Conservation (phyloP, 2,113 vertebrate species). For the Kryptolebias marmoratus region DNA sequence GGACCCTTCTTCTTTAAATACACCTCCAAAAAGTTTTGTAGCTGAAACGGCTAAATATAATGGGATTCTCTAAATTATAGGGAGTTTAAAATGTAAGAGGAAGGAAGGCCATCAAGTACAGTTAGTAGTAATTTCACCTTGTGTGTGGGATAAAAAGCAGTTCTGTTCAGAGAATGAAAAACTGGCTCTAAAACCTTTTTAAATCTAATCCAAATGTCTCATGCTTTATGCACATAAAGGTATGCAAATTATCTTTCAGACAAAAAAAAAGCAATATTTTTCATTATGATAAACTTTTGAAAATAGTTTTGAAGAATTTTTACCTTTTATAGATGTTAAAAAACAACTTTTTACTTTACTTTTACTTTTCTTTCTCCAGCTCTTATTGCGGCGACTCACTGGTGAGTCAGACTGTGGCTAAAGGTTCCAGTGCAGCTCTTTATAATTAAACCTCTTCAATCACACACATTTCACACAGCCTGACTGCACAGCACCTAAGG, state of each 20-base stretch:
- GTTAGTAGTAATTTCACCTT: too few species aligned
- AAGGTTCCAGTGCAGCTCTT: slow-evolving; percentile 19
- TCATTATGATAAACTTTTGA: too few species aligned
- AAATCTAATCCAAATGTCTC: not conserved
- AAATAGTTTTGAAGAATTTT: not conserved
- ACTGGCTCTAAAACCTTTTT: too few species aligned
- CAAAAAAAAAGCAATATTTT: too few species aligned
- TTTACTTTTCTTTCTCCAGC: slow-evolving; percentile 7
- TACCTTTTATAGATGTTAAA: slow-evolving; percentile 3
- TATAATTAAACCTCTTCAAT: slow-evolving; percentile 40
- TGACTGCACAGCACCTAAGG: slow-evolving; percentile 7
- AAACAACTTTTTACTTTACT: slow-evolving; percentile 17
- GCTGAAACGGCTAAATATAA: too few species aligned
- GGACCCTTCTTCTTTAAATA: too few species aligned
- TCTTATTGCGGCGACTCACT: slow-evolving; percentile 10
- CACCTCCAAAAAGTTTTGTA: too few species aligned
- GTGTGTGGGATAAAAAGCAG: too few species aligned
- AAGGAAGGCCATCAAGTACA: too few species aligned
- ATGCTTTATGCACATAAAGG: not conserved
- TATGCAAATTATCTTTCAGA: not conserved
- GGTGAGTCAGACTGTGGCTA: slow-evolving; percentile 46
- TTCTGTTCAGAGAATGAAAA: too few species aligned
- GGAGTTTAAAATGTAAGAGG: too few species aligned
- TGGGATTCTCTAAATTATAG: too few species aligned
- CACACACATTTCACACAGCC: slow-evolving; percentile 10